These are phyloP conservation scores for Acronicta psi DNA, from an alignment of 2,888 invertebrate species.

Conservation along the genomic window DNA sequence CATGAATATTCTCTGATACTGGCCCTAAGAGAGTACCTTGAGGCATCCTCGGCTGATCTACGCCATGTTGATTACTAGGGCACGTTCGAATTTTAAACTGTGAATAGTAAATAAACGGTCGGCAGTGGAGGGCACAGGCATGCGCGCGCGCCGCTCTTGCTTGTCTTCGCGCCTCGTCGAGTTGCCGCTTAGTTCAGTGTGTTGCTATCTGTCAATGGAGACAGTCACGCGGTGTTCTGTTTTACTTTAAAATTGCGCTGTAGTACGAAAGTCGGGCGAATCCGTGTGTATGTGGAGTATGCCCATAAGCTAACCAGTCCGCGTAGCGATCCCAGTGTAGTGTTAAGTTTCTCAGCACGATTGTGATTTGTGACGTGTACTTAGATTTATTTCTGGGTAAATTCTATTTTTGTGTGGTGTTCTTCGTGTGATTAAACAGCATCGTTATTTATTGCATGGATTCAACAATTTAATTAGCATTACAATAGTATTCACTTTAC, in stretches of 20 bases:
- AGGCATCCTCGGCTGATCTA: constrained; percentile 67
- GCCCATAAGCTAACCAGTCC: constrained; percentile 33
- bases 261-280: constrained; percentile 63
- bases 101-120: constrained; percentile 87
- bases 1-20: constrained; percentile 32
- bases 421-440: constrained; percentile 78
- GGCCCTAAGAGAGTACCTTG: constrained; percentile 58
- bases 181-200: constrained; percentile 69
- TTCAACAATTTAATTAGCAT: constrained; percentile 55
- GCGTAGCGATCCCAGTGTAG: constrained; percentile 57
- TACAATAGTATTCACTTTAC: constrained; percentile 35
- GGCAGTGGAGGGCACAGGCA: constrained; percentile 73
- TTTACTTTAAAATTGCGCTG: constrained; percentile 60
- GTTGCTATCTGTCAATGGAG: constrained; percentile 81
- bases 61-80: constrained; percentile 82
- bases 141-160: constrained; percentile 78
- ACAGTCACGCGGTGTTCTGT: constrained; percentile 76
- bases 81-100: constrained; percentile 83
- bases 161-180: constrained; percentile 58
- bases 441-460: constrained; percentile 66
- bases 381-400: constrained; percentile 76
- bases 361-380: constrained; percentile 73
- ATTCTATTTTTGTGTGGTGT: constrained; percentile 80
- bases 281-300: constrained; percentile 64
- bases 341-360: constrained; percentile 63